Conservation (phyloP, 2,113 vertebrate genomes). For the Vulpes vulpes region DNA sequence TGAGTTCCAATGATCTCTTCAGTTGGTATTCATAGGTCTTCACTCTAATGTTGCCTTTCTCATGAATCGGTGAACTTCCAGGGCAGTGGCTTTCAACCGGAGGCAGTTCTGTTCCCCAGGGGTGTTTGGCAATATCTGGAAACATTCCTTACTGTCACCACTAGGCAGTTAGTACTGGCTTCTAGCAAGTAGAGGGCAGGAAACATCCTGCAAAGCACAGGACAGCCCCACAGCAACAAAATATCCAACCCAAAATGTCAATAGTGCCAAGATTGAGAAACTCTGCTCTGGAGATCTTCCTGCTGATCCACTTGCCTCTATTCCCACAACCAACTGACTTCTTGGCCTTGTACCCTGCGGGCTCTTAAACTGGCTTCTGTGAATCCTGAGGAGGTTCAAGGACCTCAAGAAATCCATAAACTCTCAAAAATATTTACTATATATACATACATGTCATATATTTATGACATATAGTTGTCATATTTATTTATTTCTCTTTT, state of each 20-base stretch:
- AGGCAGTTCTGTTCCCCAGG: neutral
- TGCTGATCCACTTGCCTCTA: neutral
- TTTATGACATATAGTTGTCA: no score
- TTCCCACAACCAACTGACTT: neutral
- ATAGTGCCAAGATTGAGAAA: neutral
- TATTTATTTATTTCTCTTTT: neutral
- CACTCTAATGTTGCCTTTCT: neutral
- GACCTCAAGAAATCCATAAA: neutral
- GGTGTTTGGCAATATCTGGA: neutral
- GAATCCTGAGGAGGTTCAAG: neutral
- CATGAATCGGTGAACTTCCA: neutral
- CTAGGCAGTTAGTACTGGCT: no score
- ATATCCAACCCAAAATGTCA: neutral
- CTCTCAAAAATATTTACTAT: neutral
- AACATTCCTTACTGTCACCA: neutral
- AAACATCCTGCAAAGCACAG: neutral
- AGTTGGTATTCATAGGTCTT: neutral
- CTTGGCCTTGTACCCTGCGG: neutral
- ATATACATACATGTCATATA: neutral
- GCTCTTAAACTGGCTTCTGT: neutral
- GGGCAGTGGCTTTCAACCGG: neutral
- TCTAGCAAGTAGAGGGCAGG: neutral
- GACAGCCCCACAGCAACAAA: neutral
- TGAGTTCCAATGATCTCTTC: neutral
- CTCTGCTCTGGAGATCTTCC: neutral